Base-by-base conservation (phyloP, 2,113 vertebrate genomes). In the Phalacrocorax carbo region DNA sequence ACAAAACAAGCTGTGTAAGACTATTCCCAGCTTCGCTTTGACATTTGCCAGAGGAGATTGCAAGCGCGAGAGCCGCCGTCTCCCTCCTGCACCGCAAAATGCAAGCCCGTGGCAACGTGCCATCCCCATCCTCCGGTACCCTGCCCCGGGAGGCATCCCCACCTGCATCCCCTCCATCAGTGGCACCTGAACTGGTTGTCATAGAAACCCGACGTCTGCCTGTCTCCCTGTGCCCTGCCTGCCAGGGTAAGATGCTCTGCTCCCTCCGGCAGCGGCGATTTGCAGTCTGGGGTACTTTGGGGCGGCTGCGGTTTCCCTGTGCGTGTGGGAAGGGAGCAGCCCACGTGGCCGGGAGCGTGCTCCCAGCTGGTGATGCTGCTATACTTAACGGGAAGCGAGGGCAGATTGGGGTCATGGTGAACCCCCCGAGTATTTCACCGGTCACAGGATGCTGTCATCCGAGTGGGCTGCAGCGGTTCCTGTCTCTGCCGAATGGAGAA, bases 401-500 rank as follows among this genome's bases (percentile, higher is more conserved):
- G 55, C 70, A 64, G 25, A 1, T 0, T 7, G 42, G 84, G 40
- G 22, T 78, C 78, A 55, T 1, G 0, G 38, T 1, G 38, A 15
- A 13, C 10, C 42, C 77, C 58, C 8, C 0, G 2, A 38, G 42
- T 1, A 3, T 77, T 54, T 40, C 15, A 6, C 25, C 12, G 1
- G 48, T 46, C 10, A 6, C n/a, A 51, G 85, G 73, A 48, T 69
- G 58, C 73, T 52, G 57, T 17, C 17, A 5, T 49, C 73, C 0
- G 0, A 42, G 42, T 1, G 2, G 76, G 84, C 55, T 75, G 78
- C 32, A 10, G 64, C 0, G 0, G 26, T 76, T 91, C 85, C 64
- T 2, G 0, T 29, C 69, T 52, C 32, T 18, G 42, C 44, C 0
- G 0, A 29, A 61, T 49, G 7, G 15, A 78, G 73, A 38, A 0